These are phyloP conservation scores for Nomada ruficornis DNA, from an alignment of 2,888 invertebrate genomes.

Conservation along the genomic window DNA sequence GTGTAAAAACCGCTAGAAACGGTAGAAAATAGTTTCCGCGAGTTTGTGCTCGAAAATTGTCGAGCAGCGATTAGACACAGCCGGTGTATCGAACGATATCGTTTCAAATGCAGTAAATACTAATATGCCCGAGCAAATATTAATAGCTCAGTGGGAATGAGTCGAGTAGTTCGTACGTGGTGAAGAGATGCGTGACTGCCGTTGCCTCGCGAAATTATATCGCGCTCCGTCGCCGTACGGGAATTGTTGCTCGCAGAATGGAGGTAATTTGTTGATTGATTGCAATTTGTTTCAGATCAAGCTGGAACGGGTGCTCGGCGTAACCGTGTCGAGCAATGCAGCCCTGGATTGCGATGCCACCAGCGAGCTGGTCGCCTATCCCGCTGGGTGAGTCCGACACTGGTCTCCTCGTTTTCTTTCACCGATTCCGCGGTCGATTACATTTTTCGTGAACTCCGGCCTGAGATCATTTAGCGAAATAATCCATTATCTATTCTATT, in stretches of 20 bases:
- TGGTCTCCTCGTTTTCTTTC: conserved; percentile 25
- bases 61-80: conserved; percentile 1
- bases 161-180: no score
- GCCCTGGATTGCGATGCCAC: conserved; percentile 95
- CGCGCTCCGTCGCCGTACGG: no score
- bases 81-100: background rate
- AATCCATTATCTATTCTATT: no score
- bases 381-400: conserved; percentile 93
- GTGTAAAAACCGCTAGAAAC: background rate
- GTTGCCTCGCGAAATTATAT: no score
- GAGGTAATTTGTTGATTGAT: no score
- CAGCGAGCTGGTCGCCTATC: conserved; percentile 96
- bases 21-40: background rate
- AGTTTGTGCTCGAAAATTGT: background rate
- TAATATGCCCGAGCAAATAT: no score
- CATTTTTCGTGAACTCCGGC: background rate
- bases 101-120: no score
- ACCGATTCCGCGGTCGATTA: conserved; percentile 23
- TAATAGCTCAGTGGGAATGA: no score
- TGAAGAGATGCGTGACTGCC: no score
- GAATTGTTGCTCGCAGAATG: no score
- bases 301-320: conserved; percentile 96
- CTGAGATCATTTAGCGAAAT: no score
- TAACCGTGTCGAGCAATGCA: conserved; percentile 97
- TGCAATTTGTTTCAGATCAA: conserved; percentile 91